phyloP scores from a whole-genome alignment of 2,113 vertebrate species.

The Recurvirostra avosetta region DNA sequence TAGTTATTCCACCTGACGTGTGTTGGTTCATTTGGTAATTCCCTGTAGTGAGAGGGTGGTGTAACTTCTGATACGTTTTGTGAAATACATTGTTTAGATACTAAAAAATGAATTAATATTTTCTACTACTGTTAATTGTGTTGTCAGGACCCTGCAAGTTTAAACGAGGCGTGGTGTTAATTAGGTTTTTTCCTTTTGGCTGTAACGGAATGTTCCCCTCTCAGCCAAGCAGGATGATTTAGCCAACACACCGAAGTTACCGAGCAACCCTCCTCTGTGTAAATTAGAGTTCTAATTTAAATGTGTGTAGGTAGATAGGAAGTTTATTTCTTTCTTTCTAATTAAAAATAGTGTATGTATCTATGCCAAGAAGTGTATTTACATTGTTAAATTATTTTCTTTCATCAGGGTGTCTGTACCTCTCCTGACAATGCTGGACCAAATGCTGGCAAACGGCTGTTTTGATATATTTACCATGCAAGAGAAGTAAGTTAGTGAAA shows the following conservation, averaged over 20 bases:
- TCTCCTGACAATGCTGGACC: slow-evolving; percentile 89
- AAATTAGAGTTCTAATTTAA: neutral
- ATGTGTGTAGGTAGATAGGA: neutral
- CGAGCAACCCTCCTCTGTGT: neutral
- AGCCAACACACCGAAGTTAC: neutral
- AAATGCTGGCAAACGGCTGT: slow-evolving; percentile 85
- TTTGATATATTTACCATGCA: slow-evolving; percentile 83
- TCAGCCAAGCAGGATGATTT: neutral
- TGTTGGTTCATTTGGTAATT: neutral
- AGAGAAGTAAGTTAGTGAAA: slow-evolving; percentile 78
- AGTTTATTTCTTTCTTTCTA: neutral
- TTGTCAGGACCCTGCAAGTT: neutral
- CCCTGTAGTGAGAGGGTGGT: neutral
- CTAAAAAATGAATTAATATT: neutral
- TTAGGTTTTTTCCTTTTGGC: neutral
- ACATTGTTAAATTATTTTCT: neutral
- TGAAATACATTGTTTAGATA: neutral
- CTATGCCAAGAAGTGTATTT: neutral
- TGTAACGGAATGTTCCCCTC: neutral
- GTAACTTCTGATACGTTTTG: neutral
- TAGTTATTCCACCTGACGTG: neutral
- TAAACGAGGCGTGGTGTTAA: neutral
- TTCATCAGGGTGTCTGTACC: slow-evolving; percentile 86
- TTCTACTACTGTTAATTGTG: neutral
- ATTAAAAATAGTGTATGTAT: neutral